Evolutionary conservation across 2,113 vertebrate species (phyloP).

Genomic region (Malaclemys terrapin): DNA sequence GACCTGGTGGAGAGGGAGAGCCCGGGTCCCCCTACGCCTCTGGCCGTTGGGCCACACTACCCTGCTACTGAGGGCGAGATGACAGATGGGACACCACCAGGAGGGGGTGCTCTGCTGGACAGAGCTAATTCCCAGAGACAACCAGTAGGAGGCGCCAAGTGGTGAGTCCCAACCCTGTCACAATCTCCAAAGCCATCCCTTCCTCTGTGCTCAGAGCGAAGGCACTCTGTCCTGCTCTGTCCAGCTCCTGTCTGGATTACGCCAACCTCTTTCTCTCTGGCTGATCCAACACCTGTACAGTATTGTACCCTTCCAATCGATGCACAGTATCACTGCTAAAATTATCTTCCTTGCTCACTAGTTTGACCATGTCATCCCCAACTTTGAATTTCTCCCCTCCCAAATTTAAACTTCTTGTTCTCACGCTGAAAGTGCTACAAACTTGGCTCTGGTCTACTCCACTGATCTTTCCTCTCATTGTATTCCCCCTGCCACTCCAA

Average conservation of each 20-base stretch:
- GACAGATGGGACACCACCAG: no score
- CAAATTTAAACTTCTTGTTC: not conserved
- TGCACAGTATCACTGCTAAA: slow-evolving; percentile 6
- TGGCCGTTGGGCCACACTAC: no score
- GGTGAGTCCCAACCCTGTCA: no score
- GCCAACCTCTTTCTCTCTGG: not conserved
- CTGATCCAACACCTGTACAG: not conserved
- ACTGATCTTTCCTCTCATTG: not conserved
- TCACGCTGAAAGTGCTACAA: not conserved
- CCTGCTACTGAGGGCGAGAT: no score
- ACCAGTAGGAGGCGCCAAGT: no score
- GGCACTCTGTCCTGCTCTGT: not conserved
- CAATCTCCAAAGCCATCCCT: not conserved
- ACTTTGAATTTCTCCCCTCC: not conserved
- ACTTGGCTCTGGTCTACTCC: not conserved
- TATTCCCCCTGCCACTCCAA: not conserved
- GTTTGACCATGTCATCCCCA: not conserved
- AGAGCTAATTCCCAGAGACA: no score
- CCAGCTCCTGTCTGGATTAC: not conserved
- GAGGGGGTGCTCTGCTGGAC: no score
- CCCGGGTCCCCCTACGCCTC: no score
- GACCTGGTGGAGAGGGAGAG: no score
- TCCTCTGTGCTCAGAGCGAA: not conserved
- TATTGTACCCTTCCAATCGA: not conserved
- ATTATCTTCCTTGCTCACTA: not conserved